Evolutionary conservation across 2,113 vertebrate species (phyloP), one percentile per base, ranked within the genome.

Genomic region (Coracopsis vasa): DNA sequence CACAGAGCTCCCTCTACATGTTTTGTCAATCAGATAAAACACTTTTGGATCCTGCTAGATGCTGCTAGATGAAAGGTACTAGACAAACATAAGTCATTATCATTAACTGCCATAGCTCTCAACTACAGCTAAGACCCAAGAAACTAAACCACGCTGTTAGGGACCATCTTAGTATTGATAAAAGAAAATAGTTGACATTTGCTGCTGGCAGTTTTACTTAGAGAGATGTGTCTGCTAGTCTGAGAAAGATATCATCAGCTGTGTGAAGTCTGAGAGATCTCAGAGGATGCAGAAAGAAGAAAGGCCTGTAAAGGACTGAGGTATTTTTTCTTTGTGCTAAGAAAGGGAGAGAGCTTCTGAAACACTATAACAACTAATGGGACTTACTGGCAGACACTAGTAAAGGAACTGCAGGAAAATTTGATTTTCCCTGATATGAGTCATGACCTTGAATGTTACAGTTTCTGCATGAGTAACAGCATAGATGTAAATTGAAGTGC

Each of bases 121-220:
- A 91, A 80, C 86, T 90, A 87, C 91, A 95, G 86, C 67, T 95
- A 91, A 95, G 88, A 97, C 94, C 92, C 93, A 91, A 94, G 85
- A 89, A 96, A 92, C 77, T 81, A 85, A 96, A 89, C 92, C 94
- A 97, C 92, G 95, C 92, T 97, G 96, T 96, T 97, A 97, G 95
- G 67, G 90, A 96, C 97, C 96, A 88, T 93, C 86, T 89, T 90
- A 85, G 75, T 92, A 92, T 73, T 96, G 97, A 98, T 98, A 97
- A 98, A 98, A 97, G 96, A 88, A 97, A 97, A 97, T 47, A 93
- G 88, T 86, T 98, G 98, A 96, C 96, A 97, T 97, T 98, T 97
- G 97, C 97, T 98, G 95, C 96, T 94, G 97, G 96, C 95, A 86
- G 91, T 97, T 97, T 97, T 96, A 92, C 96, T 97, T 95, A 98